Base-by-base conservation (phyloP, 1,140 invertebrate species). In the Vanessa atalanta region DNA sequence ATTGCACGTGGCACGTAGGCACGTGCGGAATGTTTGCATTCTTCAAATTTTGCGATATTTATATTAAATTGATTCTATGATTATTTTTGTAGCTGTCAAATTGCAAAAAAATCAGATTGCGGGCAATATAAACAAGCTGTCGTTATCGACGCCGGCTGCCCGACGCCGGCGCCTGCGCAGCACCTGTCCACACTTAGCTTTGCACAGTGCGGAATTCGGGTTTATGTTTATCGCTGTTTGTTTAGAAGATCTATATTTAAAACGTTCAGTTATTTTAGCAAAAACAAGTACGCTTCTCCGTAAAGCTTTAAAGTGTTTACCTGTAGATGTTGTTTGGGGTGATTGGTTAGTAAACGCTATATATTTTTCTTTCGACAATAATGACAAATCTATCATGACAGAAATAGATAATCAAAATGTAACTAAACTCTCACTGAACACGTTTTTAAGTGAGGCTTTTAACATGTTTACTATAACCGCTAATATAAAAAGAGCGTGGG, bases 161-260 rank as follows among this genome's bases (percentile, higher is more conserved):
- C 66, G 66, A 26, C 51, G 50, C 23, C 65, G 66, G 50, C 51
- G 50, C 23, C 71, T 72, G 71, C 55, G 26, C 51, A 67, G 15
- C 65, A 53, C 53, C 71, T 67, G 71, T 72, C 71, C 15, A n/a
- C 71, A 60, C 71, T 60, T 37, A 16, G 65, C 53, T 67, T 31
- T 9, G 70, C 64, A 60, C 61, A 15, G 48, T 67, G 71, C 65
- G 47, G 55, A 72, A 65, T 72, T 47, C 37, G 70, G 26, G 9
- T 55, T 65, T 47, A 16, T 53, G 61, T 72, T 31, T 53, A 53
- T 47, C 15, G 60, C n/a, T 60, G 26, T 72, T 20, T 72, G 50
- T 65, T 72, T 55, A 16, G 31, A 47, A 53, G 37, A 51, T 16
- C 11, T 23, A 69, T 57, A 57, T 37, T 53, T 69, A 69, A 69